Percentiles rank a stretch among this genome's conserved stretches.
Conservation (phyloP, 2,888 invertebrate species). For the Nipponacmea schrenckii region DNA sequence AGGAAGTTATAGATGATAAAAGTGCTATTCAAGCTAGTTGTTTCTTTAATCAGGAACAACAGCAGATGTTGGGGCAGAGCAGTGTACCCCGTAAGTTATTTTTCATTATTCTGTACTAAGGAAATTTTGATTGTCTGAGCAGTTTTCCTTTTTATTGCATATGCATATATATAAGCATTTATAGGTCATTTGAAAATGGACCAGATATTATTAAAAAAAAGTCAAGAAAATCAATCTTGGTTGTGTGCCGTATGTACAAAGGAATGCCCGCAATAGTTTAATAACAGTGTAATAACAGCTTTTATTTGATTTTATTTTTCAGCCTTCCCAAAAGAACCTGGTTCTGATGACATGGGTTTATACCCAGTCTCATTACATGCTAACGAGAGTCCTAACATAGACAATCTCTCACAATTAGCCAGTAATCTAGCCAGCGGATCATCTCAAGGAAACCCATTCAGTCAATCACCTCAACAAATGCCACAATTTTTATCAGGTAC, state of each 20-base stretch:
- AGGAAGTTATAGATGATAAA: not conserved
- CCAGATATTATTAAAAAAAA: no score
- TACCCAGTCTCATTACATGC: not conserved
- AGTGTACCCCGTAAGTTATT: not conserved
- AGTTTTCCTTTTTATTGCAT: no score
- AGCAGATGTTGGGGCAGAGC: not conserved
- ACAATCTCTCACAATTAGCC: not conserved
- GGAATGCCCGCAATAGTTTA: no score
- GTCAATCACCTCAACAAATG: conserved; percentile 8
- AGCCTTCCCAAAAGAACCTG: no score
- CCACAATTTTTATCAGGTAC: conserved; percentile 5
- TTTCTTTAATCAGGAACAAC: conserved; percentile 1
- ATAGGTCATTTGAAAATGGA: no score
- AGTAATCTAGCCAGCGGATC: not conserved
- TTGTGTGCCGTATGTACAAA: no score
- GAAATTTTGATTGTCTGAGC: no score
- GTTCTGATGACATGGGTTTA: not conserved
- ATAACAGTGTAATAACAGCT: no score
- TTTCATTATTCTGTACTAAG: no score
- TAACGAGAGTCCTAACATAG: not conserved
- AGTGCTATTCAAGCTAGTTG: conserved; percentile 8
- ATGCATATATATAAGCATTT: no score
- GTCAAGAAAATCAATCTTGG: no score
- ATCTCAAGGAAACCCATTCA: not conserved
- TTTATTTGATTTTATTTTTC: no score